A percentile compares a stretch with the other conserved stretches of the same genome.
Evolutionary conservation across 2,888 invertebrate genomes (phyloP).

Genomic region (Drosophila yooni): DNA sequence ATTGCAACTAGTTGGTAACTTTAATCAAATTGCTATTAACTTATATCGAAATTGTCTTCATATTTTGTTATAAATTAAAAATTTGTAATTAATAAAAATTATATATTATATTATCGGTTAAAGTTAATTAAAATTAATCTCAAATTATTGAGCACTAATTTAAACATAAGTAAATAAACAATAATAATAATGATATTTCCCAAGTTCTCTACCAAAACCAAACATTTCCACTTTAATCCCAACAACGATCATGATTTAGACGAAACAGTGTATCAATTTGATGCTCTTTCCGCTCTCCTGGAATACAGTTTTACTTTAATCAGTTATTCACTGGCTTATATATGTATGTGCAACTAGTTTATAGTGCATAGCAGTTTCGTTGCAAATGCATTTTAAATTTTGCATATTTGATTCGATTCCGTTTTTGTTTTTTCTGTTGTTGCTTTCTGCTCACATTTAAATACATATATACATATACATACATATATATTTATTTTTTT

Average conservation of each 20-base stretch:
- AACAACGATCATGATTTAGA: neutral
- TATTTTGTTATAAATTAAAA: neutral
- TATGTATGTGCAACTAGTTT: neutral
- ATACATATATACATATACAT: neutral
- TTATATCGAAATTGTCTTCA: neutral
- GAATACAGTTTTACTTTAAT: neutral
- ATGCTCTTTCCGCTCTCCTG: neutral
- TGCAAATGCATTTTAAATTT: slow-evolving; percentile 26
- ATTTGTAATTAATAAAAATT: neutral
- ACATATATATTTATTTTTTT: slow-evolving; percentile 13
- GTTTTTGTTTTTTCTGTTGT: slow-evolving; percentile 21
- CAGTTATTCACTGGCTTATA: neutral
- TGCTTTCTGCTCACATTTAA: slow-evolving; percentile 8
- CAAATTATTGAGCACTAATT: neutral
- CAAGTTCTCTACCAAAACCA: fast-evolving
- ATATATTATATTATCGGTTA: neutral
- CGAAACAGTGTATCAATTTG: neutral
- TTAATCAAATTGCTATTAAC: neutral
- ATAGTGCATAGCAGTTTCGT: slow-evolving; percentile 41
- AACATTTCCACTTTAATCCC: neutral
- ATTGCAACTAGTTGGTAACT: slow-evolving; percentile 8
- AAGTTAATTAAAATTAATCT: neutral
- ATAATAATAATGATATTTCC: neutral
- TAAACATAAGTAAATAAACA: neutral
- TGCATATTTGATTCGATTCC: slow-evolving; percentile 48